These are phyloP conservation scores for Cacatua alba DNA, from an alignment of 2,113 vertebrate genomes.

Conservation along the genomic window DNA sequence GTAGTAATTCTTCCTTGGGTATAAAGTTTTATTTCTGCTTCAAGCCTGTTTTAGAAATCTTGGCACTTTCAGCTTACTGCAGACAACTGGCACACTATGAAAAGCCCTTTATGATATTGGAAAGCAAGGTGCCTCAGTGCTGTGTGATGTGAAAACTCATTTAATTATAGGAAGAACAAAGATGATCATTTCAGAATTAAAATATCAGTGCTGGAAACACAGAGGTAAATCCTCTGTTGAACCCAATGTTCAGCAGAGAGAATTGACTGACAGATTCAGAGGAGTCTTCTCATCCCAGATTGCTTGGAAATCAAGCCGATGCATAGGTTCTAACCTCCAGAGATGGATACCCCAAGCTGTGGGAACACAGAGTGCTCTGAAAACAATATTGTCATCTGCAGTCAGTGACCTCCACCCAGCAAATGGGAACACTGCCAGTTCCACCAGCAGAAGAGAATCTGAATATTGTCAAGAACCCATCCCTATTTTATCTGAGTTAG, in stretches of 20 bases:
- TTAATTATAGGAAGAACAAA: neutral
- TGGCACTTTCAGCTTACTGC: conserved; percentile 13
- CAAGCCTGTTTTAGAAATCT: conserved; percentile 38
- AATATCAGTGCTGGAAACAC: neutral
- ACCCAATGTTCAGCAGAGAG: neutral
- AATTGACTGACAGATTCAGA: neutral
- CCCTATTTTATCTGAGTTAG: neutral
- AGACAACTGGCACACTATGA: neutral
- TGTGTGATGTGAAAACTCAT: neutral
- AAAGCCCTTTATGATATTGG: neutral
- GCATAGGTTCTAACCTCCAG: neutral
- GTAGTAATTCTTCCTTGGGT: conserved; percentile 42
- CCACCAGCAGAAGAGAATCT: neutral
- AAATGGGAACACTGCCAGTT: neutral
- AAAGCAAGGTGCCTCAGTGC: neutral
- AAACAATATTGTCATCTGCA: neutral
- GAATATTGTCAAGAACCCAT: neutral
- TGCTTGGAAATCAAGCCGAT: neutral
- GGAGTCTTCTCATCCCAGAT: neutral
- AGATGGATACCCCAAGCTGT: neutral
- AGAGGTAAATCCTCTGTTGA: neutral
- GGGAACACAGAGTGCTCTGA: neutral
- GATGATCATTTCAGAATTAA: neutral
- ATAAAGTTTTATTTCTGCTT: conserved; percentile 62
- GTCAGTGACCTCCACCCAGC: neutral